These are phyloP conservation scores for Caranx ignobilis DNA, from an alignment of 2,113 vertebrate species.

Conservation along the genomic window DNA sequence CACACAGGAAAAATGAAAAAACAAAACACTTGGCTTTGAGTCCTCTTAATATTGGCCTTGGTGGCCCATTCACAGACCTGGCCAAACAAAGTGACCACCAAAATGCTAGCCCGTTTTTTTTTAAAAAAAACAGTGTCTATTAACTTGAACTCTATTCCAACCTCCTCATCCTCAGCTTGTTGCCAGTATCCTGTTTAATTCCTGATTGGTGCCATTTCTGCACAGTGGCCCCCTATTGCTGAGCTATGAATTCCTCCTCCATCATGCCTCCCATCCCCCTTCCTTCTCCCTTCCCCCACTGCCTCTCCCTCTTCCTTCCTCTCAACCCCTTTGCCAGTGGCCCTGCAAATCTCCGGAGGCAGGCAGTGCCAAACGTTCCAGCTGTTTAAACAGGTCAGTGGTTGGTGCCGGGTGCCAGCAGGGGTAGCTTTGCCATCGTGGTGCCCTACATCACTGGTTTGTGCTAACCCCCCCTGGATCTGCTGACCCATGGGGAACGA, in stretches of 20 bases:
- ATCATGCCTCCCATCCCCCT: conserved; percentile 5
- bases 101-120: conserved; percentile 4
- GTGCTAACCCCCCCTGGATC: conserved; percentile 38
- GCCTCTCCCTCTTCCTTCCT: conserved; percentile 57
- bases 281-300: background rate
- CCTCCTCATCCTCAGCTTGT: conserved; percentile 57
- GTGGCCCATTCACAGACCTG: conserved; percentile 32
- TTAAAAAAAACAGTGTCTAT: conserved; percentile 41
- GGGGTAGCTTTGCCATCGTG: conserved; percentile 60
- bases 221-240: conserved; percentile 62
- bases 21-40: conserved; percentile 40
- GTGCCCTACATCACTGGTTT: conserved; percentile 58
- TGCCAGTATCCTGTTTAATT: conserved; percentile 72
- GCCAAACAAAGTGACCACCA: conserved; percentile 22
- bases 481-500: conserved; percentile 7
- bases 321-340: conserved; percentile 64
- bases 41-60: conserved; percentile 30
- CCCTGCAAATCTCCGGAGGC: conserved; percentile 68
- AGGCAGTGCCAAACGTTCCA: conserved; percentile 71
- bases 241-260: conserved; percentile 45
- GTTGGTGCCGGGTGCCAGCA: conserved; percentile 50
- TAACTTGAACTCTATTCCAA: conserved; percentile 54
- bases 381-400: conserved; percentile 79
- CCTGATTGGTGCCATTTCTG: conserved; percentile 62
- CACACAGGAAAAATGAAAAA: conserved; percentile 35